Conservation (phyloP, 2,888 invertebrate genomes). For the Notodonta dromedarius region DNA sequence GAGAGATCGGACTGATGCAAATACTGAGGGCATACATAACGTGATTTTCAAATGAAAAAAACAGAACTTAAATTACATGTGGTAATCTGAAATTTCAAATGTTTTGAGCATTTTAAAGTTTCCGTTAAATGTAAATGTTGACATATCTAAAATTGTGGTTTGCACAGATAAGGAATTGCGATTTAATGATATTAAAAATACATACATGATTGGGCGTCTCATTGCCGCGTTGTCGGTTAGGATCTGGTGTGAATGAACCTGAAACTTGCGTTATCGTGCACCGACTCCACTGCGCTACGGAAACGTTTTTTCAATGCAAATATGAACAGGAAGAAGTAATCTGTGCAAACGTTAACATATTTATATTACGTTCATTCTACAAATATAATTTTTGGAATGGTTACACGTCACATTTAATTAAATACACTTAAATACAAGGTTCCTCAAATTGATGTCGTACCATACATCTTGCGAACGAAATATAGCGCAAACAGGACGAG, state of each 20-base stretch:
- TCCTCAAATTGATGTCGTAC: not conserved
- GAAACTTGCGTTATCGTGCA: slow-evolving; percentile 60
- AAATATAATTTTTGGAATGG: not conserved
- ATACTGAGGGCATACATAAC: slow-evolving; percentile 32
- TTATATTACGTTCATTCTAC: slow-evolving; percentile 9
- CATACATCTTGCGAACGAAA: not conserved
- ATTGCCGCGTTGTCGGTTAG: slow-evolving; percentile 21
- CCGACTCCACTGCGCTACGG: slow-evolving; percentile 45
- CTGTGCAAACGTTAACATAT: slow-evolving; percentile 24
- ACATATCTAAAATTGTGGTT: not conserved
- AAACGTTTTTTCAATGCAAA: slow-evolving; percentile 51
- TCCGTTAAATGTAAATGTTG: slow-evolving; percentile 4
- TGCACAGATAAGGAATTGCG: slow-evolving; percentile 32
- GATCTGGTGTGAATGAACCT: slow-evolving; percentile 61
- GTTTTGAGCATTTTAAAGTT: not conserved
- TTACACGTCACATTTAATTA: not conserved
- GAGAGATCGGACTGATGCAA: slow-evolving; percentile 22
- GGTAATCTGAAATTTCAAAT: not conserved
- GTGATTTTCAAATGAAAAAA: slow-evolving; percentile 6
- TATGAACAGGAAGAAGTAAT: slow-evolving; percentile 35
- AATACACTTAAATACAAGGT: not conserved
- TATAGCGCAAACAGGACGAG: slow-evolving; percentile 22
- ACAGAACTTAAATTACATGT: not conserved
- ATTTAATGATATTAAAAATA: slow-evolving; percentile 26
- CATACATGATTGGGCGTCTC: slow-evolving; percentile 19